A percentile compares a stretch with the other conserved stretches of the same genome.
These are phyloP conservation scores for Ligdia adustata DNA, from an alignment of 2,888 invertebrate species.

Conservation along the genomic window DNA sequence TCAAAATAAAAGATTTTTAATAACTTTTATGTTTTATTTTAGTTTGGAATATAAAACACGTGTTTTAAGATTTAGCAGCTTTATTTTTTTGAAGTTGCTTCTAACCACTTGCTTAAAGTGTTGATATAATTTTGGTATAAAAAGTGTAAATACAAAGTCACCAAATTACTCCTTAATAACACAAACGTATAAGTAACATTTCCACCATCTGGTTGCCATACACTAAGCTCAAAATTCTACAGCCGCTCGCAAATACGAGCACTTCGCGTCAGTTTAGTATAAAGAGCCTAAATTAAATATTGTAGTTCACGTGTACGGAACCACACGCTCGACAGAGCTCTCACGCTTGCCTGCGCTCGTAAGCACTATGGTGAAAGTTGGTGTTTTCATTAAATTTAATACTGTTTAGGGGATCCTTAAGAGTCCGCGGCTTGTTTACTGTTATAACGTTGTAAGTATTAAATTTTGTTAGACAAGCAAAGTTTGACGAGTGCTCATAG, in stretches of 20 bases:
- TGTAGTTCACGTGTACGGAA: slow-evolving; percentile 23
- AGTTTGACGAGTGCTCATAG: slow-evolving; percentile 4
- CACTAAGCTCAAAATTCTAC: too few relatives aligned
- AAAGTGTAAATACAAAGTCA: too few relatives aligned
- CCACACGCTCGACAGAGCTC: slow-evolving; percentile 20
- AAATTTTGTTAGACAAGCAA: slow-evolving; percentile 14
- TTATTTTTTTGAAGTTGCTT: too few relatives aligned
- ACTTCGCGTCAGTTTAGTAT: neutral
- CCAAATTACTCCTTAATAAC: too few relatives aligned
- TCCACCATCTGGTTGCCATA: too few relatives aligned
- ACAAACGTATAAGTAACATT: too few relatives aligned
- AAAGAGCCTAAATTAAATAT: slow-evolving; percentile 12
- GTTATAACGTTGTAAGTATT: slow-evolving; percentile 15
- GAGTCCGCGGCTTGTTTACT: slow-evolving; percentile 16
- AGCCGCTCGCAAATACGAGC: neutral
- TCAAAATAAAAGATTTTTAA: too few relatives aligned
- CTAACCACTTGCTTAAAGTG: too few relatives aligned
- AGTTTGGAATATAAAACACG: too few relatives aligned
- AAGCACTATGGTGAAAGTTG: slow-evolving; percentile 29
- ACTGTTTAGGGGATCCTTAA: slow-evolving; percentile 31
- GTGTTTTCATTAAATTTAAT: slow-evolving; percentile 41
- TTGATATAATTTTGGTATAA: too few relatives aligned
- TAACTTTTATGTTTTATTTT: too few relatives aligned
- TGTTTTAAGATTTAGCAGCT: too few relatives aligned
- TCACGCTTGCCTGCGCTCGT: slow-evolving; percentile 31